Percentiles rank a stretch among this genome's conserved stretches.
Evolutionary conservation across 2,888 invertebrate genomes (phyloP).

Genomic region (Protophormia terraenovae): DNA sequence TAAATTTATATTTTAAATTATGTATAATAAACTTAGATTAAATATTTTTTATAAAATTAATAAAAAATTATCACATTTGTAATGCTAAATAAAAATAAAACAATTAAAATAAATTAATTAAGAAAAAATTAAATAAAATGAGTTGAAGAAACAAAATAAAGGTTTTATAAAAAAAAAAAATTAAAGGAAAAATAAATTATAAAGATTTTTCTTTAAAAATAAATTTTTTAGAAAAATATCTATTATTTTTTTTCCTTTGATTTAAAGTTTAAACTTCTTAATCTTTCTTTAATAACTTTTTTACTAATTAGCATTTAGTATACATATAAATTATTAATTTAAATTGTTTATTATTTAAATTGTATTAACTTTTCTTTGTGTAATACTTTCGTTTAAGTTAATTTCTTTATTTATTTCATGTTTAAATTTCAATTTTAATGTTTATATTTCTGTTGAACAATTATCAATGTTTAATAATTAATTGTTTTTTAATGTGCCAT

Average conservation of each 20-base stretch:
- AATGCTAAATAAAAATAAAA: constrained; percentile 58
- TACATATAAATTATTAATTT: background rate
- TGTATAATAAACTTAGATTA: constrained; percentile 41
- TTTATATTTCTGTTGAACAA: constrained; percentile 17
- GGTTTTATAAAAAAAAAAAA: background rate
- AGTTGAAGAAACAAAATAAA: constrained; percentile 33
- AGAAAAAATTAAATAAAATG: constrained; percentile 31
- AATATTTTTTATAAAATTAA: constrained; percentile 38
- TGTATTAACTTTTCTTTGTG: constrained; percentile 22
- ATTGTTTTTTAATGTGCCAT: constrained; percentile 51
- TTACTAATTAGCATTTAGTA: too few relatives aligned
- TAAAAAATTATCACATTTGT: constrained; percentile 65
- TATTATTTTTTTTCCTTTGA: too few relatives aligned
- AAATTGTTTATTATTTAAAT: background rate
- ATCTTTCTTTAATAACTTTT: too few relatives aligned
- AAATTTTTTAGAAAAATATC: too few relatives aligned
- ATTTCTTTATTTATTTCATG: background rate
- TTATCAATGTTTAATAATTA: constrained; percentile 43
- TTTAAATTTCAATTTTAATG: background rate
- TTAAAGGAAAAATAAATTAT: background rate
- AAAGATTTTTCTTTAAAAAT: background rate
- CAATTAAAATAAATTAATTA: constrained; percentile 24
- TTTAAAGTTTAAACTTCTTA: too few relatives aligned
- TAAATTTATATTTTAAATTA: constrained; percentile 13
- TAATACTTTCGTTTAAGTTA: constrained; percentile 6